These are phyloP conservation scores for Acronicta leporina DNA, from an alignment of 2,888 invertebrate species.

Conservation along the genomic window DNA sequence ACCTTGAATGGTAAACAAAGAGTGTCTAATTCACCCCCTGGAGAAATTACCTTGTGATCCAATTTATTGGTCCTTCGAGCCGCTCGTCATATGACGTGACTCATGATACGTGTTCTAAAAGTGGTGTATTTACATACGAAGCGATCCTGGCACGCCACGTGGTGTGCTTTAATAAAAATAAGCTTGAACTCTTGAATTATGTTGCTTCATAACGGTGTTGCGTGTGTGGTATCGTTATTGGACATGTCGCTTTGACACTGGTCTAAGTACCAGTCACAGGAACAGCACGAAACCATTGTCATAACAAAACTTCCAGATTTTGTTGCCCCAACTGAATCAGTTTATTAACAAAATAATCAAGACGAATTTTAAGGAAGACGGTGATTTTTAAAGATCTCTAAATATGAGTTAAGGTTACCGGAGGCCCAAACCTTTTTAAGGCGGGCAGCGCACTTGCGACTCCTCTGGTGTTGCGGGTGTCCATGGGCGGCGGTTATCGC, in stretches of 20 bases:
- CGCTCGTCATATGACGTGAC: conserved; percentile 39
- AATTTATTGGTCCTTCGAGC: conserved; percentile 28
- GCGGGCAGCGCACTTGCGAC: too few species aligned
- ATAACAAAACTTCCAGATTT: too few species aligned
- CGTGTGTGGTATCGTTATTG: conserved; percentile 6
- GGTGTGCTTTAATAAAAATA: conserved; percentile 19
- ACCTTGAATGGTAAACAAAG: conserved; percentile 77
- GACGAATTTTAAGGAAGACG: too few species aligned
- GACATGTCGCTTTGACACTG: conserved; percentile 5
- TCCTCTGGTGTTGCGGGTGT: too few species aligned
- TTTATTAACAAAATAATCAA: too few species aligned
- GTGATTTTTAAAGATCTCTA: too few species aligned
- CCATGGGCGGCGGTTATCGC: too few species aligned
- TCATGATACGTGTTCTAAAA: conserved; percentile 24
- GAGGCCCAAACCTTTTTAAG: too few species aligned
- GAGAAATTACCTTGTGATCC: conserved; percentile 49
- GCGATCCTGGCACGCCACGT: conserved; percentile 36
- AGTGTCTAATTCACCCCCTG: conserved; percentile 40
- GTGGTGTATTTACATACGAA: conserved; percentile 21
- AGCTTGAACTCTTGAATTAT: conserved; percentile 9
- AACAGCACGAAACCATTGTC: background rate
- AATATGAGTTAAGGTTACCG: too few species aligned
- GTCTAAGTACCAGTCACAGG: background rate
- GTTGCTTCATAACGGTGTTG: conserved; percentile 5
- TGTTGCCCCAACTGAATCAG: too few species aligned